Evolutionary conservation across 2,888 invertebrate species (phyloP), one percentile per base, ranked within the genome.

Genomic region (Gasteruption jaculator): DNA sequence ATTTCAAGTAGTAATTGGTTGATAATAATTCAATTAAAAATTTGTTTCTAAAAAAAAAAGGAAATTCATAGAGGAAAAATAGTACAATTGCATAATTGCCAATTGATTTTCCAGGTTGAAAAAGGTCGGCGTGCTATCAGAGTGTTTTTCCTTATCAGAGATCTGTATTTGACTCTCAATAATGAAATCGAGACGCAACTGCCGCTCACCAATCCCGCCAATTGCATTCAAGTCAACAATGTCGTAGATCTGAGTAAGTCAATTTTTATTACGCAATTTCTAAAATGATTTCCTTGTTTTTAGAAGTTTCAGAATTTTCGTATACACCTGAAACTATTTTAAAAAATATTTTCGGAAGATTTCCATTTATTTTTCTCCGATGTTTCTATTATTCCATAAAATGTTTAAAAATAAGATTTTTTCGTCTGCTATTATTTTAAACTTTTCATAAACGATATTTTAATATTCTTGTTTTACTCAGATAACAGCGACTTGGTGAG

Each of bases 401-500:
- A 34, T 35, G 29, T 12, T 21, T 29, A 26, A 10, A 27, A 16
- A 27, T 10, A 12, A 19, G 5, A 20, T 26, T 14, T 40, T 40
- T n/a, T n/a, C n/a, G n/a, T n/a, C n/a, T n/a, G n/a, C n/a, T n/a
- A n/a, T n/a, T n/a, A n/a, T n/a, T 11, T 5, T 15, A 14, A 40
- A 76, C 80, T 74, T 34, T 39, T 36, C 10, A n/a, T 8, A 33
- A 26, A 3, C 25, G 32, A 31, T 32, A 34, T 37, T 22, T 15
- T 26, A 33, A 0, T 10, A 4, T 19, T 37, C 12, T 15, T 37
- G 11, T 14, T 38, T 36, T 32, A 27, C 76, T 5, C 75, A 97
- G 96, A 94, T 73, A 96, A 97, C 71, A 94, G 95, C 53, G 97
- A 99, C 74, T 77, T 99, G 46, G 92, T 97, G 62, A 92, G 94